Evolutionary conservation across 2,797 vertebrate genomes (phyloP).

Genomic region (Ceryle rudis): DNA sequence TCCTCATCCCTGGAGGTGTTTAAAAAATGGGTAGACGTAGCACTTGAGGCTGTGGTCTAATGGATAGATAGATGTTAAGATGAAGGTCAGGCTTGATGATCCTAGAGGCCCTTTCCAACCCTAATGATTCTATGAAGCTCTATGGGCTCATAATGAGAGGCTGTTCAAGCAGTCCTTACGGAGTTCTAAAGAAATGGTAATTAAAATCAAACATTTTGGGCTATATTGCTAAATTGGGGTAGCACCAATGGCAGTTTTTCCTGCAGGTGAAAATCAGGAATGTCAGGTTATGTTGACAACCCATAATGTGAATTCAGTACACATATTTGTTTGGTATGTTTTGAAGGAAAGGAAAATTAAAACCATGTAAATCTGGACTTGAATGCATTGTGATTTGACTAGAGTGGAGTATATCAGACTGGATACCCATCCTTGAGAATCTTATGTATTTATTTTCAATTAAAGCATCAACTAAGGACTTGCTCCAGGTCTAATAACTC

Average conservation of each 20-base stretch:
- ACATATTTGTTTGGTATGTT: not conserved
- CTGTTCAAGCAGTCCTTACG: not conserved
- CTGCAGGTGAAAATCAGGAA: not conserved
- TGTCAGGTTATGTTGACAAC: not conserved
- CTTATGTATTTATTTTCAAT: not conserved
- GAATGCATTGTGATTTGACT: not conserved
- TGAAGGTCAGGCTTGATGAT: no score
- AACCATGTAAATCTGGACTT: rapidly evolving
- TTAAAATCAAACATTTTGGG: not conserved
- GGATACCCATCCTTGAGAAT: not conserved
- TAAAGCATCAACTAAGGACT: not conserved
- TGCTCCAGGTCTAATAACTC: not conserved
- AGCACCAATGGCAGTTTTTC: not conserved
- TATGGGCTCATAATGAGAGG: not conserved
- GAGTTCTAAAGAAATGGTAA: not conserved
- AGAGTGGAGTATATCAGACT: not conserved
- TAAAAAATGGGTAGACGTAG: no score
- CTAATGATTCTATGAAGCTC: not conserved
- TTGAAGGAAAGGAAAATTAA: not conserved
- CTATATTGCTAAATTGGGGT: not conserved
- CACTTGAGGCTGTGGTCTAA: no score
- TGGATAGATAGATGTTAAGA: no score
- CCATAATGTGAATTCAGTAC: not conserved
- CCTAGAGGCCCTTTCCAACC: no score
- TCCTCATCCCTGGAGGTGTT: no score